These are phyloP conservation scores for Sebastes matsubarae DNA, from an alignment of 2,797 vertebrate species.

Conservation along the genomic window DNA sequence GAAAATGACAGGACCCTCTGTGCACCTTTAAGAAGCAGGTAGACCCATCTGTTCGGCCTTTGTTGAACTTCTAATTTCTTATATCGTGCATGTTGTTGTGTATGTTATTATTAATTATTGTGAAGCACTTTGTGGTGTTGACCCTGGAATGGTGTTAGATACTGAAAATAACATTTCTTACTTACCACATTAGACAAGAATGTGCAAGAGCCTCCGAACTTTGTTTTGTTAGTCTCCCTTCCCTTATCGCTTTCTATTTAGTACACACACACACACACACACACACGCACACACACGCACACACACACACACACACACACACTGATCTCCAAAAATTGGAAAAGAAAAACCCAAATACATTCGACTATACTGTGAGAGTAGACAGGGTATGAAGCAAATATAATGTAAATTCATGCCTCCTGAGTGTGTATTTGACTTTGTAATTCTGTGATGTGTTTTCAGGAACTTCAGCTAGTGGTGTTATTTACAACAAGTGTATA, in stretches of 20 bases:
- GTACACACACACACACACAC: no score
- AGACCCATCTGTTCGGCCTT: not conserved
- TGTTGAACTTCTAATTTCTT: not conserved
- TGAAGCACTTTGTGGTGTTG: no score
- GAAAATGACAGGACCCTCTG: not conserved
- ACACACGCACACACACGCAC: no score
- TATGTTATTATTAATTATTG: not conserved
- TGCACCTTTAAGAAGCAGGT: not conserved
- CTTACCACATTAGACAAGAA: no score
- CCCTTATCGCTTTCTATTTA: no score
- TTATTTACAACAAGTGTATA: slow-evolving; percentile 36
- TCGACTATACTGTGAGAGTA: not conserved
- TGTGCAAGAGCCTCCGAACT: no score
- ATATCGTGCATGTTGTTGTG: not conserved
- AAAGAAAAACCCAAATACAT: not conserved
- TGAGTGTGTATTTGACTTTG: not conserved
- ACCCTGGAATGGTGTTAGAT: no score
- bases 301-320: not conserved
- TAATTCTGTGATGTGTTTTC: slow-evolving; percentile 23
- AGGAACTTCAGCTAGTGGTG: slow-evolving; percentile 32
- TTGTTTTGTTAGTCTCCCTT: no score
- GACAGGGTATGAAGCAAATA: not conserved
- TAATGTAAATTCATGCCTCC: not conserved
- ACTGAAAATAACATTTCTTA: no score
- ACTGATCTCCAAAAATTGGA: not conserved